A percentile compares a stretch with the other conserved stretches of the same genome.
These are phyloP conservation scores for Liolophura sinensis DNA, from an alignment of 1,140 invertebrate genomes.

Conservation along the genomic window DNA sequence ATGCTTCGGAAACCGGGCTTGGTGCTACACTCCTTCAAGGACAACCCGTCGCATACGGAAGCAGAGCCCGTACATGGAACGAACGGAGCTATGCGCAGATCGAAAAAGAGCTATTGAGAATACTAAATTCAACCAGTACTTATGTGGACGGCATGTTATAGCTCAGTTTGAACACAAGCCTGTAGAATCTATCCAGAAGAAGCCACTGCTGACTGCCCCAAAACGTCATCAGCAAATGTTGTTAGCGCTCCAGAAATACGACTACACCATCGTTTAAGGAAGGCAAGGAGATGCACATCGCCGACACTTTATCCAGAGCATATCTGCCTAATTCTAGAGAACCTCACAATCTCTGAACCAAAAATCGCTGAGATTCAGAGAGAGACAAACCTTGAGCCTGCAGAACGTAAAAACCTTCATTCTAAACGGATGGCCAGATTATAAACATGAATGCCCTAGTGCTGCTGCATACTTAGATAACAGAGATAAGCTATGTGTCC, in stretches of 20 bases:
- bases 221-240: constrained; percentile 32
- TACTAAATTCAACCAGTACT: constrained; percentile 56
- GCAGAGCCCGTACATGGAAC: constrained; percentile 43
- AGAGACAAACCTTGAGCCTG: too few relatives aligned
- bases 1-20: too few relatives aligned
- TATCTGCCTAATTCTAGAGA: too few relatives aligned
- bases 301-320: constrained; percentile 18
- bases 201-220: constrained; percentile 30
- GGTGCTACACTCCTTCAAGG: too few relatives aligned
- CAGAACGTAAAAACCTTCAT: too few relatives aligned
- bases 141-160: constrained; percentile 46
- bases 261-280: constrained; percentile 14
- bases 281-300: constrained; percentile 12
- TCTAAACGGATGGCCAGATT: too few relatives aligned
- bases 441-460: too few relatives aligned
- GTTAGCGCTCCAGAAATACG: constrained; percentile 28
- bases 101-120: constrained; percentile 58
- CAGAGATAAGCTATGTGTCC: constrained; percentile 24
- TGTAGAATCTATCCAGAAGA: constrained; percentile 40
- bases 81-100: constrained; percentile 59
- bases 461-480: constrained; percentile 24
- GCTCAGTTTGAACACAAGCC: constrained; percentile 51
- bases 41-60: constrained; percentile 52
- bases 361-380: too few relatives aligned
- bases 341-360: too few relatives aligned